A percentile compares a stretch with the other conserved stretches of the same genome.
These are phyloP conservation scores for Aix galericulata DNA, from an alignment of 2,113 vertebrate genomes.

Conservation along the genomic window DNA sequence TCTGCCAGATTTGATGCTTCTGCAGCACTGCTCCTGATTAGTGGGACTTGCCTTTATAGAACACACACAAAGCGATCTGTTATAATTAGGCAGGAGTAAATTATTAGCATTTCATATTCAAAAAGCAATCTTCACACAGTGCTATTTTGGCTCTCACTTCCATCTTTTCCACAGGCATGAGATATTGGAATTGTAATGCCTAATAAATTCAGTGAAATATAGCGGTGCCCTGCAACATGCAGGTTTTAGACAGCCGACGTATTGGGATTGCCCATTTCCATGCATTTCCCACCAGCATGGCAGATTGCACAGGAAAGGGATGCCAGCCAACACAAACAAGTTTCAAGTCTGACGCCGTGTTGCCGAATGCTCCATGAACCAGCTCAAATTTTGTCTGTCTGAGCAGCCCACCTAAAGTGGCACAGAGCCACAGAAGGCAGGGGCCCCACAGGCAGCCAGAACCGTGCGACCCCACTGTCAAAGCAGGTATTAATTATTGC, in stretches of 20 bases:
- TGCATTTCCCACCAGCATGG: accelerated
- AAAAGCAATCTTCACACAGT: not conserved
- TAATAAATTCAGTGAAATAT: not conserved
- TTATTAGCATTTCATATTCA: slow-evolving; percentile 9
- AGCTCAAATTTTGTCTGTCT: not conserved
- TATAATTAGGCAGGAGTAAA: not conserved
- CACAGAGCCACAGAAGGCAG: not conserved
- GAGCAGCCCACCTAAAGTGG: not conserved
- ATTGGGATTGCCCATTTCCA: not conserved
- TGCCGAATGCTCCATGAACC: not conserved
- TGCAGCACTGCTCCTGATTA: not conserved
- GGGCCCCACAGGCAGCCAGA: not conserved
- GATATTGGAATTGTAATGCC: not conserved
- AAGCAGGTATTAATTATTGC: not conserved
- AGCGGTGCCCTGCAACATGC: not conserved
- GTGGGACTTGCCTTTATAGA: not conserved
- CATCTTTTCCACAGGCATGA: not conserved
- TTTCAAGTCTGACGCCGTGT: not conserved
- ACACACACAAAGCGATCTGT: not conserved
- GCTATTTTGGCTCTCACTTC: not conserved
- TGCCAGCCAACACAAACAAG: not conserved
- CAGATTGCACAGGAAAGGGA: not conserved
- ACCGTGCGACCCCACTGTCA: not conserved
- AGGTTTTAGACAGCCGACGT: not conserved
- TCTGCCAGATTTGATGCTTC: not conserved